Evolutionary conservation across 2,888 invertebrate genomes (phyloP), one percentile per base, ranked within the genome.

Genomic region (Drosophila neutralis): DNA sequence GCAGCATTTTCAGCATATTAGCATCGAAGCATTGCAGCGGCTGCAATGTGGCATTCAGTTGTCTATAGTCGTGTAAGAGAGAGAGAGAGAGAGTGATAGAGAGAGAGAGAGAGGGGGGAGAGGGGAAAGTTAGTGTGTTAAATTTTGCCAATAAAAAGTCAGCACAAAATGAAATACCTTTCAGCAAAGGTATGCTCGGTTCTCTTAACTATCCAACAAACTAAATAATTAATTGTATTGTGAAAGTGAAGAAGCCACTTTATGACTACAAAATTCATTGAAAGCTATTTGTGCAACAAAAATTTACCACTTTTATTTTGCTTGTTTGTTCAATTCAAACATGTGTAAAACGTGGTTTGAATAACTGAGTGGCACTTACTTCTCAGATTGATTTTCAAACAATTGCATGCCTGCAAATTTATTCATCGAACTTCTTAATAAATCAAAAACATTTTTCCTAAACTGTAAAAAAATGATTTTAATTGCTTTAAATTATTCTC

Each of bases 21-120:
- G 87, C 88, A 87, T 93, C 92, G 87, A 92, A 92, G 76, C 92
- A 92, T 33, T 90, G 90, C 80, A 91, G 76, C 40, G 92, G 92
- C 69, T 92, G 87, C 62, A 93, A 83, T 66, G 92, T 92, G 73
- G 93, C 93, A 89, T 93, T 93, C 82, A 93, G 87, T 90, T 93
- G 93, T 31, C 93, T 93, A 76, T 18, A 31, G 11, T 10, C n/a
- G 13, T n/a, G 31, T 31, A 18, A n/a, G 40, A 36, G 45, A 18
- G 42, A 36, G n/a, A 33, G 10, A 10, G 24, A 21, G 5, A 49
- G n/a, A 11, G 27, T n/a, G n/a, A n/a, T n/a, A 18, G 42, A 36
- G n/a, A 33, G 10, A 10, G 24, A 21, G 5, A 49, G n/a, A 11
- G 27, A 35, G 21, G 21, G 52, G 40, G 53, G 4, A 13, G 54